Evolutionary conservation across 2,797 vertebrate species (phyloP).

Genomic region (Mus spretus): DNA sequence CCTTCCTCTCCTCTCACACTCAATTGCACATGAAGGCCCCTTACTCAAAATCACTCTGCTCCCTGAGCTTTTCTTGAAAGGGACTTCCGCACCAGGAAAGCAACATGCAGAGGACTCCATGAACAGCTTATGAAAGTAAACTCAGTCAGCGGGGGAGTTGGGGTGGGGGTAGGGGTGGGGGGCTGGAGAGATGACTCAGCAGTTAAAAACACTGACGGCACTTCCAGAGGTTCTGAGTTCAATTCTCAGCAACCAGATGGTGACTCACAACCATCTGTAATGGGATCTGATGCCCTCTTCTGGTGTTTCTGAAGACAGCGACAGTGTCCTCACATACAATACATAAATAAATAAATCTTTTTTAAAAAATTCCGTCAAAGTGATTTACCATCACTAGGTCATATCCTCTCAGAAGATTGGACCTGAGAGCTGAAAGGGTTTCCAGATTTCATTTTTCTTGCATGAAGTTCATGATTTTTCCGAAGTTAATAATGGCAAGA

Average conservation of each 20-base stretch:
- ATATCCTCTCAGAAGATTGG: neutral
- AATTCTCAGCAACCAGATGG: neutral
- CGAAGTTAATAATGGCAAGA: constrained; percentile 13
- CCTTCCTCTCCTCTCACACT: neutral
- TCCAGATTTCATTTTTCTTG: neutral
- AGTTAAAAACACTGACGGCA: neutral
- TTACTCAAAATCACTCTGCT: neutral
- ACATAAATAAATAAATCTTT: neutral
- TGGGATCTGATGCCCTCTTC: neutral
- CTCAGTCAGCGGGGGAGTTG: no score
- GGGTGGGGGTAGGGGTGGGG: no score
- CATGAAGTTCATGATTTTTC: neutral
- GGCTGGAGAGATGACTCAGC: neutral
- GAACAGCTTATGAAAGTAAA: neutral
- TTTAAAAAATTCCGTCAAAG: neutral
- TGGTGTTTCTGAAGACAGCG: neutral
- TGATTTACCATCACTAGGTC: neutral
- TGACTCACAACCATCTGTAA: neutral
- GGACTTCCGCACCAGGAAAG: neutral
- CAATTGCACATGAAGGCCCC: no score
- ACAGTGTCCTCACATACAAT: neutral
- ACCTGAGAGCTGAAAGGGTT: constrained; percentile 15
- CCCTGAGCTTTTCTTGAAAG: neutral
- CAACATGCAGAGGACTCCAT: neutral
- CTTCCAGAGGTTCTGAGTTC: neutral